phyloP scores from a whole-genome alignment of 2,113 vertebrate genomes.

The Bujurquina vittata region DNA sequence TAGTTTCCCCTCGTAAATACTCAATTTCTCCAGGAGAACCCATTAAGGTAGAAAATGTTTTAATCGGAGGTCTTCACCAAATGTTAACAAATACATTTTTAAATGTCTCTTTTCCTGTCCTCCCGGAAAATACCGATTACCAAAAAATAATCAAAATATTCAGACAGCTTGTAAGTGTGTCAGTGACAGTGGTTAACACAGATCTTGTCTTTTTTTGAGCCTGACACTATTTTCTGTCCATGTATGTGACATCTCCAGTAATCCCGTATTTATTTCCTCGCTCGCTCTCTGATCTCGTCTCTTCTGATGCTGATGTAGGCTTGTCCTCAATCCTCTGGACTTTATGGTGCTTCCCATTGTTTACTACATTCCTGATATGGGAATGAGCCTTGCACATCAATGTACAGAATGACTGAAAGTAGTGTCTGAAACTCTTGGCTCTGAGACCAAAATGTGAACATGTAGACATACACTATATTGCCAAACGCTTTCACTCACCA shows the following conservation, averaged over 20 bases:
- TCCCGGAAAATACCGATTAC: background rate
- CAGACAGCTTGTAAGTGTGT: constrained; percentile 3
- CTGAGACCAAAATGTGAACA: background rate
- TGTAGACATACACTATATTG: background rate
- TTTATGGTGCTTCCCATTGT: constrained; percentile 41
- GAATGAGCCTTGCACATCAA: background rate
- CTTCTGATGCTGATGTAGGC: constrained; percentile 47
- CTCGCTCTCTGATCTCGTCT: constrained; percentile 47
- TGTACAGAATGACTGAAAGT: background rate
- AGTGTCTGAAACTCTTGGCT: background rate
- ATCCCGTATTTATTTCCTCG: constrained; percentile 59
- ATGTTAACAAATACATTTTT: background rate
- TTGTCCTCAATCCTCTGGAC: constrained; percentile 67
- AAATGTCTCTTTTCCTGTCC: background rate
- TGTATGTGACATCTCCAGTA: constrained; percentile 52
- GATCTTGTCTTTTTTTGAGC: constrained; percentile 22
- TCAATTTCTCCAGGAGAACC: background rate
- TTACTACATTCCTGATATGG: constrained; percentile 40
- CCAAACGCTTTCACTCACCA: no score
- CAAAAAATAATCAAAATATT: background rate
- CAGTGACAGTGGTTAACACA: constrained; percentile 1
- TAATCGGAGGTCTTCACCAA: background rate
- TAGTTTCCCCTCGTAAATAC: background rate
- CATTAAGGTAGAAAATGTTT: background rate
- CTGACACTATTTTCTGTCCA: constrained; percentile 29